A percentile compares a stretch with the other conserved stretches of the same genome.
Evolutionary conservation across 2,888 invertebrate genomes (phyloP).

Genomic region (Electrophaes corylata): DNA sequence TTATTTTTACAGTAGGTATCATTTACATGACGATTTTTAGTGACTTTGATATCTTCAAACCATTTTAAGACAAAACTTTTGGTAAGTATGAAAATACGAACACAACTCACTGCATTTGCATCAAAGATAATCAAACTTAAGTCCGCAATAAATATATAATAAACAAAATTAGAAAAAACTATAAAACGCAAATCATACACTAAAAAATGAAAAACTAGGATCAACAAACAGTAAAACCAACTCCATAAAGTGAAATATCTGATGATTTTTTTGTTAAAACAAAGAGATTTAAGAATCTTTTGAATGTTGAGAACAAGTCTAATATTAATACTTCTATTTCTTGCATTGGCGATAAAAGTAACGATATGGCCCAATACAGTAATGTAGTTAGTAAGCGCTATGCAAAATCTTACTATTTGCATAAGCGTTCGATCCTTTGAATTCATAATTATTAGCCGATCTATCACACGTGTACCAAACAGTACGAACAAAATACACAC

Average conservation of each 20-base stretch:
- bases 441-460: background rate
- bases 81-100: conserved; percentile 4
- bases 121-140: conserved; percentile 12
- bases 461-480: background rate
- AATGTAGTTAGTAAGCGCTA: background rate
- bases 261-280: background rate
- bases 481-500: background rate
- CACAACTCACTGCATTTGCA: background rate
- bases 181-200: background rate
- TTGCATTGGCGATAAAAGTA: background rate
- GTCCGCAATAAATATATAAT: background rate
- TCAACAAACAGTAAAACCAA: conserved; percentile 12
- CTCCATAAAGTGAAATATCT: background rate
- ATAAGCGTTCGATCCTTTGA: too few relatives aligned
- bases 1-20: conserved; percentile 7
- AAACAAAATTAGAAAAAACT: background rate
- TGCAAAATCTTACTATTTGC: background rate
- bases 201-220: background rate
- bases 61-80: conserved; percentile 2
- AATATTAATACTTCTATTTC: conserved; percentile 1
- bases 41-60: conserved; percentile 1
- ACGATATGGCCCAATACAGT: background rate
- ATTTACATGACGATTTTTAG: background rate
- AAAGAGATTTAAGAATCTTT: conserved; percentile 2
- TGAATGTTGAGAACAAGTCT: conserved; percentile 5